Base-by-base conservation (phyloP, 2,113 vertebrate genomes). In the Typhlomys cinereus region DNA sequence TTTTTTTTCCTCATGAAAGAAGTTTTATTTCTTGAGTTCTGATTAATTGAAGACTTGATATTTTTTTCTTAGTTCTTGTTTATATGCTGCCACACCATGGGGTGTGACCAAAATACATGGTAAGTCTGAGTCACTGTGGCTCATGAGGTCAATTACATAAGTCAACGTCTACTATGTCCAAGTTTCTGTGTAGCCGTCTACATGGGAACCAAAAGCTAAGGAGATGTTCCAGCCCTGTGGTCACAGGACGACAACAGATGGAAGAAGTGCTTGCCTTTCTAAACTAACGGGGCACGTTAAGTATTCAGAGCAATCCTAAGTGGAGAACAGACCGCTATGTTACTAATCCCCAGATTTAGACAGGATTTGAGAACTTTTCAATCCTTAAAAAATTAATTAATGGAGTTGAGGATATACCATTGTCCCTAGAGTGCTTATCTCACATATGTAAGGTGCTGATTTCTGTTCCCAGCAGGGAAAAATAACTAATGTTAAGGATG, bases 41-140 rank as follows among this genome's bases (percentile, higher is more conserved):
- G 54, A 92, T 93, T 92, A 90, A 95, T 64, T 86, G 61, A 92
- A 48, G 34, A 70, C 34, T 96, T 92, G 91, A 84, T 94, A 71
- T 95, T 96, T 94, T n/a, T 94, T 74, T 76, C 34, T 61, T 23
- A 50, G n/a, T n/a, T 89, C 61, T 64, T 93, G 83, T 95, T 95
- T 95, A 81, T 59, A 57, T 70, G 82, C 66, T 85, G 57, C 85
- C 52, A 61, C 76, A 92, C 64, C 78, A 61, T 2, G 46, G 78
- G 89, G 82, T 93, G 86, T 92, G 89, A 79, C 86, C 88, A 64
- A 84, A 89, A 82, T 89, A 85, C 82, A 90, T 88, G 89, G 23
- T 92, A 34, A 66, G 85, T 85, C 79, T 94, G 95, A 95, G 86
- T 97, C 94, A 96, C 62, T 62, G 71, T 88, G 94, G 85, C 57